Percentiles rank a stretch among this genome's conserved stretches.
Conservation (phyloP, 2,888 invertebrate genomes). For the Drosophila sordidapex region DNA sequence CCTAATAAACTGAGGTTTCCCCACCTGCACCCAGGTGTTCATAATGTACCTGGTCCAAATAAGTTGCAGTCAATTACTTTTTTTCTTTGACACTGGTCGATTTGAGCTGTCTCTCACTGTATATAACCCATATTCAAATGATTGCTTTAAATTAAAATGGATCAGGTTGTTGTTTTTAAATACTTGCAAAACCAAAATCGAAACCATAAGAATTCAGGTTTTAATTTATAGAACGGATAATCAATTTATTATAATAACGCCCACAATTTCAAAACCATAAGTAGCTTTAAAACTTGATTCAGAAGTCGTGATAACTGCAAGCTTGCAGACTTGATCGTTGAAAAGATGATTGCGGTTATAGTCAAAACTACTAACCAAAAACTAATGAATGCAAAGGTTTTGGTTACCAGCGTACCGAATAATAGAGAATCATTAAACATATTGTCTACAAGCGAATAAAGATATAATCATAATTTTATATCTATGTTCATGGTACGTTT, state of each 20-base stretch:
- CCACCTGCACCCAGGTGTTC: no score
- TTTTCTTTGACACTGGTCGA: no score
- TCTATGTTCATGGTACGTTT: constrained; percentile 21
- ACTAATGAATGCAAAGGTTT: constrained; percentile 18
- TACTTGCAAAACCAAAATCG: background rate
- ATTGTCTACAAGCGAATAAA: constrained; percentile 55
- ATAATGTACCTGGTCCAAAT: no score
- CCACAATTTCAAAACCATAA: constrained; percentile 19
- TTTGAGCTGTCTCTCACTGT: background rate
- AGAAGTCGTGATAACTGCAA: constrained; percentile 34
- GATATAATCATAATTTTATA: constrained; percentile 42
- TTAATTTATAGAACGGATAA: constrained; percentile 28
- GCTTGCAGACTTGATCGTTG: constrained; percentile 6
- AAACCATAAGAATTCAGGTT: background rate
- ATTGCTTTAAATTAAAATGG: background rate
- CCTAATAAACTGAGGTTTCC: no score
- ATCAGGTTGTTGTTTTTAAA: constrained; percentile 9
- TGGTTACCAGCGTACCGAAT: constrained; percentile 13
- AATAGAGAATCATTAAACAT: constrained; percentile 51
- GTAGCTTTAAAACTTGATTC: constrained; percentile 22
- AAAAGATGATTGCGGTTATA: constrained; percentile 37
- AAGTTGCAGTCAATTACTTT: no score
- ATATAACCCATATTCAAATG: background rate
- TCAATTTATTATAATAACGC: constrained; percentile 46
- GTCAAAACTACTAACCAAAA: constrained; percentile 19